These are phyloP conservation scores for Gopherus flavomarginatus DNA, from an alignment of 2,113 vertebrate species.

Conservation along the genomic window DNA sequence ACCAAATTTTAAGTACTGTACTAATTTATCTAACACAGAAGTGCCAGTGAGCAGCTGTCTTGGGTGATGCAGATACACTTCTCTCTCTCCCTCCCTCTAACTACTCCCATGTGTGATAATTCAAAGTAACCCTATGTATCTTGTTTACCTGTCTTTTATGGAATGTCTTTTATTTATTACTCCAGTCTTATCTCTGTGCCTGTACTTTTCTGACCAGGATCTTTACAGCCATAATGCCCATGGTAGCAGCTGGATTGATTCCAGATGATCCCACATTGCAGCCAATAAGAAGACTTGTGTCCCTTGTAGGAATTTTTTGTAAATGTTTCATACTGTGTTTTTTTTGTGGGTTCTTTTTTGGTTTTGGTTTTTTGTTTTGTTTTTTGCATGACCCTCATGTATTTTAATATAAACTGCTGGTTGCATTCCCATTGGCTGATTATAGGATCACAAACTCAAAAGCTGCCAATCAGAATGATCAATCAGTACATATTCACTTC, in stretches of 20 bases:
- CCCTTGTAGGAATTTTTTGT: constrained; percentile 88
- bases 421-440: constrained; percentile 86
- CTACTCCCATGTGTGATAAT: constrained; percentile 36
- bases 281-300: constrained; percentile 94
- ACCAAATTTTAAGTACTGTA: not conserved
- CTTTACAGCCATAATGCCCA: constrained; percentile 99
- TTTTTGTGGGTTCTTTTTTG: not conserved
- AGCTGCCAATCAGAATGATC: constrained; percentile 82
- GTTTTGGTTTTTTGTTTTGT: not conserved
- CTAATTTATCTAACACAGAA: not conserved
- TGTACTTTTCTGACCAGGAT: constrained; percentile 92
- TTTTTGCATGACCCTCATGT: constrained; percentile 64
- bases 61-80: constrained; percentile 60
- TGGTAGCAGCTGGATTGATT: constrained; percentile 98
- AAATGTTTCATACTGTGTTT: constrained; percentile 65
- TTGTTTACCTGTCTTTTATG: constrained; percentile 29
- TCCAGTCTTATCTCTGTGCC: constrained; percentile 74
- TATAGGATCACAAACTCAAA: constrained; percentile 51
- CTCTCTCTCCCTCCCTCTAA: not conserved
- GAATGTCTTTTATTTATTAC: constrained; percentile 55
- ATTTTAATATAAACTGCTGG: constrained; percentile 63
- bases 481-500: not conserved
- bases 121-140: not conserved
- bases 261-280: constrained; percentile 98
- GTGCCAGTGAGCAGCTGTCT: constrained; percentile 37